Base-by-base conservation (phyloP, 92 coral and sea anemone species). In the Siderastrea siderea region DNA sequence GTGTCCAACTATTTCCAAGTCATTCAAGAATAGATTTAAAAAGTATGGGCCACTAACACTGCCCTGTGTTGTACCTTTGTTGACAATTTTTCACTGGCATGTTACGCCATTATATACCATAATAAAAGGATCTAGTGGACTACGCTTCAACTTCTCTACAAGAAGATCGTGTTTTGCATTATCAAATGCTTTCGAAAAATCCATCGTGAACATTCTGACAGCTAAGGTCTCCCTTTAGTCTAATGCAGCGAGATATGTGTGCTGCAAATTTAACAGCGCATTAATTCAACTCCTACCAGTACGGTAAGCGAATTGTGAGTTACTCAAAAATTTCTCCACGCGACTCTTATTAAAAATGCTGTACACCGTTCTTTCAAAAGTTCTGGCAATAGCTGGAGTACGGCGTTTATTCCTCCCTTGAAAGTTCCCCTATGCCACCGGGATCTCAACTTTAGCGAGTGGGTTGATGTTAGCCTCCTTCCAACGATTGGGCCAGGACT, bases 371-470 rank as follows among this genome's bases (percentile, higher is more conserved):
- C 86, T 75, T 62, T 91, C 91, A 88, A 83, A 84, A 11, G 73
- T 57, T 17, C 90, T 60, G 8, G 92, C 92, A 46, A 84, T 89
- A 19, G 85, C 83, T 57, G 93, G 93, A 48, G 93, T 92, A 8
- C n/a, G n/a, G 88, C 81, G 71, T 92, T 88, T 15, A 92, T 92
- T 62, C 90, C 95, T 48, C 90, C 71, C n/a, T n/a, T n/a, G n/a
- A 52, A 72, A 85, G 78, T 92, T 81, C 16, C 68, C 62, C 16
- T 71, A 54, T 58, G 80, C 84, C 49, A 75, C 58, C 9, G 87
- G 92, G 15, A 68, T 74, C 45, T 92, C 92, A 6, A 92, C 92
- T 76, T 91, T 87, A 4, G 91, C 81, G 15, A 86, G 82, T 10
- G 93, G 88, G 50, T 74, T 87, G 44, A 86, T 91, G 68, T 91